Conservation (phyloP, 2,113 vertebrate genomes). For the Nothoprocta perdicaria region DNA sequence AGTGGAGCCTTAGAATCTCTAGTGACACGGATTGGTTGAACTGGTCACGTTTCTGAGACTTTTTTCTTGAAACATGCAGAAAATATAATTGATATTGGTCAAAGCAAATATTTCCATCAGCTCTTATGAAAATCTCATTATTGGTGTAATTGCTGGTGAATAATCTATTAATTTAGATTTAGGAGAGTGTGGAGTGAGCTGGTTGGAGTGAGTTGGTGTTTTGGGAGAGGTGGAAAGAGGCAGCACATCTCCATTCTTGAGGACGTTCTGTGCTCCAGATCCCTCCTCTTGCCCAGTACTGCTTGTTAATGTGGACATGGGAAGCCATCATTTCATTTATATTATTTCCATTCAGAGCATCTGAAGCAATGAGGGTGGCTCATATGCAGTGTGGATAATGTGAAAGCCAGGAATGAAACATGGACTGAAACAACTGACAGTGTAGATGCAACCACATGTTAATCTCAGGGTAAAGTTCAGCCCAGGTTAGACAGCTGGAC, state of each 20-base stretch:
- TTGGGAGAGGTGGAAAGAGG: neutral
- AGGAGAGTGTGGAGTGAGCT: neutral
- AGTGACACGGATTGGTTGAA: neutral
- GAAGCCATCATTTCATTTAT: too few relatives aligned
- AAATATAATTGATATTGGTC: neutral
- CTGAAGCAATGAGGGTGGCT: too few relatives aligned
- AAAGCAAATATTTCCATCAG: neutral
- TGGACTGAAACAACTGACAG: neutral
- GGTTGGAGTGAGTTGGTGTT: neutral
- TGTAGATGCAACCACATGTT: rapidly evolving
- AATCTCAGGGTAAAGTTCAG: neutral
- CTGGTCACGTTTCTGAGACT: neutral
- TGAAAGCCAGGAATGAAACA: too few relatives aligned
- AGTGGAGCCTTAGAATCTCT: neutral
- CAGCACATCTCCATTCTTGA: neutral
- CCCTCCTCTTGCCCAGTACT: too few relatives aligned
- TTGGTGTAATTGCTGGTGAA: neutral
- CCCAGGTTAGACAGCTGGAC: neutral
- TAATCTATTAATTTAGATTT: neutral
- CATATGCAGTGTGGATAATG: too few relatives aligned
- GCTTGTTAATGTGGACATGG: too few relatives aligned
- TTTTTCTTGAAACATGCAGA: rapidly evolving
- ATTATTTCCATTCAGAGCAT: too few relatives aligned
- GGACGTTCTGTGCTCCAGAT: neutral
- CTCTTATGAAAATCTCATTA: neutral